Evolutionary conservation across 2,888 invertebrate species (phyloP).

Genomic region (Boloria euphrosyne): DNA sequence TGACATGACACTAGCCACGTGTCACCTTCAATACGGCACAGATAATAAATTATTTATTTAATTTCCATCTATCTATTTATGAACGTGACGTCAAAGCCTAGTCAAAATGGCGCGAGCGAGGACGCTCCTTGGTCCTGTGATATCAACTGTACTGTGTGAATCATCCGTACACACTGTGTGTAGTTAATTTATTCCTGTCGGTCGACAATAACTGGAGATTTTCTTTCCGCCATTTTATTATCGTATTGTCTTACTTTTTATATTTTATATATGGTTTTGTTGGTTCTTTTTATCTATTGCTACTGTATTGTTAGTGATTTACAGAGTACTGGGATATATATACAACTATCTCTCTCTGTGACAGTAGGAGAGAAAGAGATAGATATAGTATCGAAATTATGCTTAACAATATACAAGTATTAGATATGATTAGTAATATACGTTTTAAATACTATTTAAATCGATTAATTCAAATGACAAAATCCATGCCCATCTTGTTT

Average conservation of each 20-base stretch:
- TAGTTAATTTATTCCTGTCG: conserved; percentile 46
- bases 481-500: conserved; percentile 10
- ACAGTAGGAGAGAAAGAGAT: no score
- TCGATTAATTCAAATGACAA: no score
- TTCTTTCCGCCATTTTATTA: conserved; percentile 42
- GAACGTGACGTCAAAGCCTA: conserved; percentile 52
- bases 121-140: conserved; percentile 63
- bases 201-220: conserved; percentile 63
- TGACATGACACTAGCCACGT: conserved; percentile 5
- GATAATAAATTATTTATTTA: conserved; percentile 3
- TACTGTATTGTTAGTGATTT: no score
- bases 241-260: conserved; percentile 23
- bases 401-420: no score
- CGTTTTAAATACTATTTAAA: no score
- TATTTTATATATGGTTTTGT: background rate
- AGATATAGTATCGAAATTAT: no score
- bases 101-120: conserved; percentile 57
- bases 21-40: background rate
- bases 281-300: no score
- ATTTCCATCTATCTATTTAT: conserved; percentile 6
- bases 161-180: conserved; percentile 44
- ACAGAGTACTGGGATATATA: no score
- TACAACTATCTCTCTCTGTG: no score
- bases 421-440: no score
- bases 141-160: conserved; percentile 45